Conservation (phyloP, 1,140 invertebrate genomes). For the Bombus turneri region DNA sequence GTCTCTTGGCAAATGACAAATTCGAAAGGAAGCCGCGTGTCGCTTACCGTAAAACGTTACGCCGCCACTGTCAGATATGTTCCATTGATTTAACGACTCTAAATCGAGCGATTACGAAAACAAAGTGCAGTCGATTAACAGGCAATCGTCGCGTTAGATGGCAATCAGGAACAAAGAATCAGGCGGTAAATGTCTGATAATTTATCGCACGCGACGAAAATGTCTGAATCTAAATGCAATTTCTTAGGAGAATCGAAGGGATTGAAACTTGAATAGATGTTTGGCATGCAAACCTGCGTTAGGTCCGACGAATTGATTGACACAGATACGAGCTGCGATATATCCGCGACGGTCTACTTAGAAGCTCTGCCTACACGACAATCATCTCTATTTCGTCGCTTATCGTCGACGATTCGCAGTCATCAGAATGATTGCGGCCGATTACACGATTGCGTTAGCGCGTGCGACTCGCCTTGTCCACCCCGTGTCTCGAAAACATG, state of each 20-base stretch:
- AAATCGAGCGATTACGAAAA: neutral
- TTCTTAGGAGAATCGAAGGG: neutral
- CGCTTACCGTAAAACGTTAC: neutral
- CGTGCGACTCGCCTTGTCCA: conserved; percentile 52
- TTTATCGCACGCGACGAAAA: conserved; percentile 15
- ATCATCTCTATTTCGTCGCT: conserved; percentile 79
- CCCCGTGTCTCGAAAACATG: conserved; percentile 1
- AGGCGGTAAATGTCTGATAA: neutral
- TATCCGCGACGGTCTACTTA: conserved; percentile 71
- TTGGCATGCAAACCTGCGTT: conserved; percentile 20
- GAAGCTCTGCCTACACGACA: conserved; percentile 78
- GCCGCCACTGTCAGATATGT: neutral
- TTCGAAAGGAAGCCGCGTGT: neutral
- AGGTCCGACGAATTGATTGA: conserved; percentile 71
- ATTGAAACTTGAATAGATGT: neutral
- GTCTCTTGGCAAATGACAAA: neutral
- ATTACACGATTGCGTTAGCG: conserved; percentile 81
- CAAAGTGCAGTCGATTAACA: neutral
- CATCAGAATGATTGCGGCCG: conserved; percentile 80
- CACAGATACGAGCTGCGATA: conserved; percentile 75
- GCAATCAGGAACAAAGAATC: neutral
- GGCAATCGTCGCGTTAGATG: neutral
- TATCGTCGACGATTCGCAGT: conserved; percentile 77
- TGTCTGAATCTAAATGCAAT: neutral
- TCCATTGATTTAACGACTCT: neutral